Base-by-base conservation (phyloP, 2,888 invertebrate species). In the Chaetoderma sp. region DNA sequence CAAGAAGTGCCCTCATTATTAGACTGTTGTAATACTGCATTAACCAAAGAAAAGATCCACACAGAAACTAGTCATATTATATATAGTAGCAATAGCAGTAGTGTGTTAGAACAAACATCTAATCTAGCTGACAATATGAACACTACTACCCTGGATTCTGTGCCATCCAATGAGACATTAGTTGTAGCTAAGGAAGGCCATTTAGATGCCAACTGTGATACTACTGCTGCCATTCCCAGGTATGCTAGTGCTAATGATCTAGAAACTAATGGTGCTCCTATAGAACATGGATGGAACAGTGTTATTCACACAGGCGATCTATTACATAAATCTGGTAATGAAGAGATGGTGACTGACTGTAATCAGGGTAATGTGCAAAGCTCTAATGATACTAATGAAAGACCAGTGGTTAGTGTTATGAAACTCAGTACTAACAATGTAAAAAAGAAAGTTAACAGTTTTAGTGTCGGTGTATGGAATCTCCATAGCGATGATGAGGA, bases 151-250 rank as follows among this genome's bases (percentile, higher is more conserved):
- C 21, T 42, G n/a, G 21, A 42, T 42, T 42, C 18, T 42, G 21
- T 21, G n/a, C 44, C 5, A 21, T 42, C 44, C 21, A 4, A n/a
- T 42, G n/a, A n/a, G n/a, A 18, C 44, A 42, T 21, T 6, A 2
- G 21, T 21, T 18, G 44, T 18, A 13, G 39, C n/a, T 39, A n/a
- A 39, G 10, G 39, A 13, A 13, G 39, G n/a, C n/a, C 10, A 39
- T 39, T 13, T 39, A 13, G 39, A 39, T n/a, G 54, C 54, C 30
- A 30, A 30, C 54, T 54, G 54, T 54, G 54, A 54, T 54, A 54
- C 21, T 4, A 16, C 27, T 49, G 25, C 49, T 28, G 28, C 49
- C 32, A 25, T n/a, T 23, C 32, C 23, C 32, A 21, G 18, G 23
- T 16, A 30, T 54, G 18, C 30, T 13, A n/a, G 21, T 32, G 8